Percentiles rank a stretch among this genome's conserved stretches.
These are phyloP conservation scores for Cottoperca gobio DNA, from an alignment of 2,797 vertebrate genomes.

Conservation along the genomic window DNA sequence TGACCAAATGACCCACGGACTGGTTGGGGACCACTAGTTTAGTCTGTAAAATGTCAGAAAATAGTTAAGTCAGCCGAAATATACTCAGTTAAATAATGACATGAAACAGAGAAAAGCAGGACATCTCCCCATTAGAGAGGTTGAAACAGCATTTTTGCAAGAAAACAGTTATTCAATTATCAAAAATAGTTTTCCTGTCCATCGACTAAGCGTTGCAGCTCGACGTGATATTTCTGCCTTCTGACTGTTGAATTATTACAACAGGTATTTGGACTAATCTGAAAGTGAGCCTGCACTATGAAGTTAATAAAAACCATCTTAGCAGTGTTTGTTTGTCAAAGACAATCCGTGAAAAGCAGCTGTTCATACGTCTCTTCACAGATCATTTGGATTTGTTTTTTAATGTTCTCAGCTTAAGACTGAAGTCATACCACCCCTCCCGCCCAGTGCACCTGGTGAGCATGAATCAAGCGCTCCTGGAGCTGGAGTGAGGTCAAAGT, in stretches of 20 bases:
- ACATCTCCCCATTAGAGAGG: too few species aligned
- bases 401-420: neutral
- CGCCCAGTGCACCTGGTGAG: conserved; percentile 48
- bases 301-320: neutral
- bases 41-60: too few species aligned
- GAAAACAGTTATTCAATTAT: too few species aligned
- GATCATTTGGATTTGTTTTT: neutral
- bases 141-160: too few species aligned
- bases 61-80: too few species aligned
- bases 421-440: conserved; percentile 14
- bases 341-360: conserved; percentile 5
- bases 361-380: neutral
- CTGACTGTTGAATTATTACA: neutral
- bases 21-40: too few species aligned
- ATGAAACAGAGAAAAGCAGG: too few species aligned
- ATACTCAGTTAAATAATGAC: too few species aligned
- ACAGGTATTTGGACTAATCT: neutral
- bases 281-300: neutral
- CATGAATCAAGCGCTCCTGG: conserved; percentile 58
- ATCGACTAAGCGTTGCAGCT: too few species aligned
- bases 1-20: too few species aligned
- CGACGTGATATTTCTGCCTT: neutral
- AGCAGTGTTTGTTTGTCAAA: too few species aligned
- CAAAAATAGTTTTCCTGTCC: too few species aligned
- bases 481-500: conserved; percentile 47